A percentile compares a stretch with the other conserved stretches of the same genome.
Evolutionary conservation across 1,140 invertebrate species (phyloP).

Genomic region (Plutomurus gul): DNA sequence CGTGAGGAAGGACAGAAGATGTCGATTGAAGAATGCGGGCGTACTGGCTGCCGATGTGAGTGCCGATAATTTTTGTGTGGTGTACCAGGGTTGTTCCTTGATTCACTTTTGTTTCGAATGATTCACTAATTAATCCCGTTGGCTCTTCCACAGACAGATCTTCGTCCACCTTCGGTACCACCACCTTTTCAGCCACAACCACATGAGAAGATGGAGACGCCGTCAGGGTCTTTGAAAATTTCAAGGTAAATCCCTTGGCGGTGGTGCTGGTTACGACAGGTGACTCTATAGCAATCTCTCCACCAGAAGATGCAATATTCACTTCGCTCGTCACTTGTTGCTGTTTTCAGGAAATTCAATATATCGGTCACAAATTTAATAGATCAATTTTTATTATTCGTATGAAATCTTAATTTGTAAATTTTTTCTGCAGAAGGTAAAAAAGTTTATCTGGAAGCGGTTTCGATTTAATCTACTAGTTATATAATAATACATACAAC

Average conservation of each 20-base stretch:
- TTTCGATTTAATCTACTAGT: too few relatives aligned
- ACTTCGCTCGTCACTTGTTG: not conserved
- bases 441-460: too few relatives aligned
- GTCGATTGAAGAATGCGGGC: slow-evolving; percentile 74
- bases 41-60: slow-evolving; percentile 84
- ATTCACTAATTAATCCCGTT: slow-evolving; percentile 75
- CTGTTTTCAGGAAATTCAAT: too few relatives aligned
- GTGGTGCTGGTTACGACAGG: slow-evolving; percentile 48
- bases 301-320: slow-evolving; percentile 53
- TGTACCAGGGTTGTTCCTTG: slow-evolving; percentile 81
- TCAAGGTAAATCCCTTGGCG: slow-evolving; percentile 52
- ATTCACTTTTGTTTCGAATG: slow-evolving; percentile 79
- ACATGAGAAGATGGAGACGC: not conserved
- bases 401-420: too few relatives aligned
- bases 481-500: too few relatives aligned
- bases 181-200: slow-evolving; percentile 9
- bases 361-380: too few relatives aligned
- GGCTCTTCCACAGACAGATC: slow-evolving; percentile 61
- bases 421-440: too few relatives aligned
- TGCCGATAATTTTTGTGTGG: slow-evolving; percentile 84
- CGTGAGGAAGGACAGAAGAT: slow-evolving; percentile 62
- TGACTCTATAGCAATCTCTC: slow-evolving; percentile 53
- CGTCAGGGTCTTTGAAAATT: slow-evolving; percentile 26
- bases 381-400: too few relatives aligned
- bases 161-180: not conserved